Conservation (phyloP, 2,113 vertebrate genomes). For the Myiozetetes cayanensis region DNA sequence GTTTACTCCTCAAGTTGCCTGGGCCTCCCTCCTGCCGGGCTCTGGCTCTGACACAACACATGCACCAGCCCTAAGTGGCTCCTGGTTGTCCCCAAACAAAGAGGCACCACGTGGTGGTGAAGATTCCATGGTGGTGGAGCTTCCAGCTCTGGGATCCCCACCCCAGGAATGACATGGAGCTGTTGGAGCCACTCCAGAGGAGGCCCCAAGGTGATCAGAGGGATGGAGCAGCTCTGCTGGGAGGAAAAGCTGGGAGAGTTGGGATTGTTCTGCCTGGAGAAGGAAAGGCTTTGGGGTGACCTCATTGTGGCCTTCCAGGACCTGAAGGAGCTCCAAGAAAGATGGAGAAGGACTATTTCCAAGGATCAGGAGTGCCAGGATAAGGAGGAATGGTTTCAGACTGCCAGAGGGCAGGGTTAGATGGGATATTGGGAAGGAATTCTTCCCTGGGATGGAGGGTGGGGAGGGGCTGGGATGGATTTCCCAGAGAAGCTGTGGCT, state of each 20-base stretch:
- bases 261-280: background rate
- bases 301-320: background rate
- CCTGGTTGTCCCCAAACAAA: rapidly evolving
- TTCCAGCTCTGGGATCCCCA: background rate
- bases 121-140: background rate
- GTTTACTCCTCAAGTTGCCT: constrained; percentile 2
- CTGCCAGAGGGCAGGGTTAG: background rate
- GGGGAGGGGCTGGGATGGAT: background rate
- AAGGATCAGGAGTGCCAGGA: background rate
- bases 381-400: background rate
- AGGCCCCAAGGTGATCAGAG: background rate
- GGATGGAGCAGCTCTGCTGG: background rate
- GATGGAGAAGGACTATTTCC: background rate
- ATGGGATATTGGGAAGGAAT: background rate
- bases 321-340: background rate
- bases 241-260: background rate
- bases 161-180: background rate
- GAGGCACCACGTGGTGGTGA: background rate
- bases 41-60: background rate
- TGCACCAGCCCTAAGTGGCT: background rate
- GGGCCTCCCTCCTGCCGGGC: background rate
- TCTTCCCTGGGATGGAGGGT: background rate
- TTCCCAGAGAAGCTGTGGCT: background rate
- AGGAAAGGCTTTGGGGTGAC: rapidly evolving
- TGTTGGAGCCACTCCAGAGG: background rate